phyloP scores from a whole-genome alignment of 1,140 invertebrate genomes.

The Protaetia brevitarsis region DNA sequence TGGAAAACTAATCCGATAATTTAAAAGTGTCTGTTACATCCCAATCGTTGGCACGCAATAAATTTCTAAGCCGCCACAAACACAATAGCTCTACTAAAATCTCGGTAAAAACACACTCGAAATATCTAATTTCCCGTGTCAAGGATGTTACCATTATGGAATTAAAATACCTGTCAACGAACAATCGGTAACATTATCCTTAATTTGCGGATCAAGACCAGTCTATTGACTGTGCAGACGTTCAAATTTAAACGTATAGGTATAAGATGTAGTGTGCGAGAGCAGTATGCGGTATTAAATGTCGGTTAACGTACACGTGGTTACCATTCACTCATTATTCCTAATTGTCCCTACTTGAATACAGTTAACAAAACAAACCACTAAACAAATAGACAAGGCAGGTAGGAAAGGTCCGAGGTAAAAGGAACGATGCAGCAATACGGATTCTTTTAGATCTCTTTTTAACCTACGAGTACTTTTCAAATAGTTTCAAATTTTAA shows the following conservation, averaged over 20 bases:
- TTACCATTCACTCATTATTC: constrained; percentile 20
- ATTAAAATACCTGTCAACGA: constrained; percentile 22
- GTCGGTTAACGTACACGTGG: constrained; percentile 17
- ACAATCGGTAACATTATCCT: constrained; percentile 23
- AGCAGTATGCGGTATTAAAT: no score
- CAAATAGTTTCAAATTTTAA: neutral
- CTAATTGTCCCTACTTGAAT: constrained; percentile 23
- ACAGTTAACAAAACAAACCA: constrained; percentile 26
- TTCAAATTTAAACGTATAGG: constrained; percentile 6
- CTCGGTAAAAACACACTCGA: neutral
- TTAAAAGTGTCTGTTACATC: no score
- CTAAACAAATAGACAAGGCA: constrained; percentile 21
- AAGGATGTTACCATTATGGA: constrained; percentile 21
- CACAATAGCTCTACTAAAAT: neutral
- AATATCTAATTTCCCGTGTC: constrained; percentile 9
- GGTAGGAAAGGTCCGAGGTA: neutral
- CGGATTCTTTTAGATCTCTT: neutral
- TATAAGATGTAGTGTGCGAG: no score
- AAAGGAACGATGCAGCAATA: neutral
- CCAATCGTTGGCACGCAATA: no score
- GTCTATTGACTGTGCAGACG: constrained; percentile 12
- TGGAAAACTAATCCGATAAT: no score
- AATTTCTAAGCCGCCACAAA: neutral
- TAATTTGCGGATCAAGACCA: constrained; percentile 20
- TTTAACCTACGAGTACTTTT: neutral